These are phyloP conservation scores for Tetramorium alpestre DNA, from an alignment of 1,140 invertebrate species.

Conservation along the genomic window DNA sequence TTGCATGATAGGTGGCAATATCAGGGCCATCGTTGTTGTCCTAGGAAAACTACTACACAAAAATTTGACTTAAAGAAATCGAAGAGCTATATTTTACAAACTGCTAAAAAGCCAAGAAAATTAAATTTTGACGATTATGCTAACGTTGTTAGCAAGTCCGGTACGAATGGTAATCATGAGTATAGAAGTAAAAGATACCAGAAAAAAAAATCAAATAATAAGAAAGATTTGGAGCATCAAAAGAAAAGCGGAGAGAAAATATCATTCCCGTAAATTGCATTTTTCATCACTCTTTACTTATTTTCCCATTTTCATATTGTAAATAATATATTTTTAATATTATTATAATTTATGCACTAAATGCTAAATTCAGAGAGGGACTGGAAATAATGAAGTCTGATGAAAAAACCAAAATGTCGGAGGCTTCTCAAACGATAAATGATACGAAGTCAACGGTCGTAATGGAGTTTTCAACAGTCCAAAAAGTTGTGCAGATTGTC, in stretches of 20 bases:
- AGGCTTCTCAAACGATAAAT: slow-evolving; percentile 62
- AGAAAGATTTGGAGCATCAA: background rate
- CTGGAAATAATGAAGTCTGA: background rate
- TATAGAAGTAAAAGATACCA: background rate
- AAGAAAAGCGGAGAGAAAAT: background rate
- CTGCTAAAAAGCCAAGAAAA: slow-evolving; percentile 2
- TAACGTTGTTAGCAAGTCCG: slow-evolving; percentile 12
- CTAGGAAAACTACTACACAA: background rate
- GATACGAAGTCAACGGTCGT: slow-evolving; percentile 69
- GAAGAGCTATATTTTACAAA: background rate
- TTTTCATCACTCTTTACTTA: background rate
- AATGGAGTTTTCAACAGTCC: slow-evolving; percentile 75
- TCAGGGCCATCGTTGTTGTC: slow-evolving; percentile 57
- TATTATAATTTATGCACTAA: background rate
- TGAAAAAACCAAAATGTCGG: slow-evolving; percentile 30
- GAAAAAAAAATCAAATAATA: slow-evolving; percentile 12
- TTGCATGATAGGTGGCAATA: slow-evolving; percentile 65
- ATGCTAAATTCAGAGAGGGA: background rate
- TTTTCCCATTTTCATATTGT: background rate
- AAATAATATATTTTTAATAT: background rate
- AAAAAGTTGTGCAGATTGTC: slow-evolving; percentile 72
- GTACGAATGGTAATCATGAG: background rate
- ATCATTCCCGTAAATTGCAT: slow-evolving; percentile 1
- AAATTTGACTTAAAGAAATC: background rate
- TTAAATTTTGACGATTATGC: background rate